A percentile compares a stretch with the other conserved stretches of the same genome.
Evolutionary conservation across 2,888 invertebrate genomes (phyloP).

Genomic region (Acleris holmiana): DNA sequence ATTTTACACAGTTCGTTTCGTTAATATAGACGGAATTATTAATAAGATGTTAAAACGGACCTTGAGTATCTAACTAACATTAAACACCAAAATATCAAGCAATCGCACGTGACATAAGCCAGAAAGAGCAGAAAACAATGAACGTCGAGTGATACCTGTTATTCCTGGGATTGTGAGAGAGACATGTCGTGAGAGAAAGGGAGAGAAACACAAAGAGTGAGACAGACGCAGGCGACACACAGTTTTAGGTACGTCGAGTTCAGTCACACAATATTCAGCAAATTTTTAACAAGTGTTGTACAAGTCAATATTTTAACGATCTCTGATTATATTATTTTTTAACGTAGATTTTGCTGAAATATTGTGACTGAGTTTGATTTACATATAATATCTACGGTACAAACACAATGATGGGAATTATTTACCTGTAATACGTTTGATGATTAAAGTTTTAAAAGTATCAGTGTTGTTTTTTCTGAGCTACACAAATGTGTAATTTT

Average conservation of each 20-base stretch:
- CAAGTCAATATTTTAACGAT: too few species aligned
- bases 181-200: constrained; percentile 81
- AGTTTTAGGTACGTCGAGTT: constrained; percentile 42
- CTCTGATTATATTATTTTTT: background rate
- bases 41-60: constrained; percentile 18
- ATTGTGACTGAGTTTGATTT: constrained; percentile 22
- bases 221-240: constrained; percentile 81
- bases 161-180: constrained; percentile 82
- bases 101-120: constrained; percentile 76
- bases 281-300: background rate
- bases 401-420: constrained; percentile 34
- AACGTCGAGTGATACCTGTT: constrained; percentile 79
- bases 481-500: background rate
- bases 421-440: constrained; percentile 29
- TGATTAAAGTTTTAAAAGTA: constrained; percentile 13
- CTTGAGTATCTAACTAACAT: constrained; percentile 22
- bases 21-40: background rate
- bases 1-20: too few species aligned
- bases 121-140: constrained; percentile 59
- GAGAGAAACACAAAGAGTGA: constrained; percentile 83
- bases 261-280: constrained; percentile 26
- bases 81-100: constrained; percentile 59
- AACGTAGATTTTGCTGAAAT: constrained; percentile 24
- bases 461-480: background rate
- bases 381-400: constrained; percentile 32